Conservation (phyloP, 30 jellyfish, hydroid and myxozoan genomes). For the Turritopsis rubra region DNA sequence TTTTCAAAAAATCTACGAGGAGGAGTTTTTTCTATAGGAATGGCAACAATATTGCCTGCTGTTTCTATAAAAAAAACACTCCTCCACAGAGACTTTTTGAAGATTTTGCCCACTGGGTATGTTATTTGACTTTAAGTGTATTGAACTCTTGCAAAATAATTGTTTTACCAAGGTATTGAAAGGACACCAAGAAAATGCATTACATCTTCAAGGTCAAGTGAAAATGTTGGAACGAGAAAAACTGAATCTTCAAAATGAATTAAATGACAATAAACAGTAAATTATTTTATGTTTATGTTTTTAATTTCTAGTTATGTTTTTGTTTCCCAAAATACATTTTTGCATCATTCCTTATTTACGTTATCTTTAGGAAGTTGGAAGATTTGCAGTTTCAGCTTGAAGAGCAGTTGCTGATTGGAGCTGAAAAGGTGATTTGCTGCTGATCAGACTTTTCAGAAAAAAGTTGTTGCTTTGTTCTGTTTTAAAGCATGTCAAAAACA, state of each 20-base stretch:
- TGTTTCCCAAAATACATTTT: neutral
- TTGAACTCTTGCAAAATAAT: too few species aligned
- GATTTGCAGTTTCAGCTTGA: constrained; percentile 91
- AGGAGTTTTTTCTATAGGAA: too few species aligned
- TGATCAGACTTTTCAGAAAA: neutral
- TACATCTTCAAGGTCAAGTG: constrained; percentile 22
- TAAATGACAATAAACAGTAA: constrained; percentile 25
- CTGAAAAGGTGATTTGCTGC: constrained; percentile 23
- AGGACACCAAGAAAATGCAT: constrained; percentile 17
- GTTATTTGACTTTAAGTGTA: too few species aligned
- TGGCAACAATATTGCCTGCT: too few species aligned
- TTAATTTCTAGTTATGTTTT: neutral
- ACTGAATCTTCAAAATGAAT: constrained; percentile 18
- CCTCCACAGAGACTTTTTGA: too few species aligned
- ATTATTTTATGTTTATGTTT: neutral
- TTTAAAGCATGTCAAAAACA: too few species aligned
- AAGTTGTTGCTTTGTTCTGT: neutral
- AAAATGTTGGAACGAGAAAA: constrained; percentile 10
- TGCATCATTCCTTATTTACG: neutral
- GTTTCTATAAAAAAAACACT: too few species aligned
- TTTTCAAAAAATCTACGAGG: too few species aligned
- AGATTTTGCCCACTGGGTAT: too few species aligned
- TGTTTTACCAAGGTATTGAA: neutral
- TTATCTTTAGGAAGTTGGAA: constrained; percentile 55
- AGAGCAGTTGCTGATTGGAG: constrained; percentile 61